phyloP scores from a whole-genome alignment of 2,797 vertebrate genomes.

The Poeciliopsis paucimaculata region DNA sequence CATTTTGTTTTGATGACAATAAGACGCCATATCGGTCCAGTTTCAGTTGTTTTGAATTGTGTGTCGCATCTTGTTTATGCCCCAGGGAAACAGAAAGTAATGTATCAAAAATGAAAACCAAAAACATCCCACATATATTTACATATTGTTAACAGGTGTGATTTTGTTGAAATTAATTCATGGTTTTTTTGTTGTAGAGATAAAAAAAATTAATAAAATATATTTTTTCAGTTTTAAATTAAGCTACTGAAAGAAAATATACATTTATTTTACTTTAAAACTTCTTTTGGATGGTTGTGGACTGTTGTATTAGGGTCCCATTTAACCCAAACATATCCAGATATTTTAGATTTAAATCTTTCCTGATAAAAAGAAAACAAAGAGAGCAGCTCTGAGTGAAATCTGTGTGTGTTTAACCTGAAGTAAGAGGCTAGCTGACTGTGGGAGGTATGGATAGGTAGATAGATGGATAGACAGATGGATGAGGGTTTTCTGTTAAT shows the following conservation, averaged over 20 bases:
- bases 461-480: conserved; percentile 69
- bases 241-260: neutral
- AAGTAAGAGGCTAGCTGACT: conserved; percentile 38
- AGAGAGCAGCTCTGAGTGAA: neutral
- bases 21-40: neutral
- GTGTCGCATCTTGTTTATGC: neutral
- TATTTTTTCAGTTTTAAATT: neutral
- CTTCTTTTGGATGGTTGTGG: neutral
- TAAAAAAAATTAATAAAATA: neutral
- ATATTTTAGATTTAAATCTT: neutral
- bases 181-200: neutral
- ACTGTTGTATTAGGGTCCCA: neutral
- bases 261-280: neutral
- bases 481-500: conserved; percentile 84
- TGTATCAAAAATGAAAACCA: neutral
- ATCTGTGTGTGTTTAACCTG: conserved; percentile 18
- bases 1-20: no score
- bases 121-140: neutral
- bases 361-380: conserved; percentile 2
- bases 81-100: neutral
- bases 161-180: neutral
- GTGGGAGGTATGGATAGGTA: conserved; percentile 36
- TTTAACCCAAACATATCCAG: neutral
- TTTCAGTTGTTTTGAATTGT: neutral
- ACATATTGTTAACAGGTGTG: neutral